Conservation (phyloP, 2,888 invertebrate genomes). For the Zygogramma bicolorata region DNA sequence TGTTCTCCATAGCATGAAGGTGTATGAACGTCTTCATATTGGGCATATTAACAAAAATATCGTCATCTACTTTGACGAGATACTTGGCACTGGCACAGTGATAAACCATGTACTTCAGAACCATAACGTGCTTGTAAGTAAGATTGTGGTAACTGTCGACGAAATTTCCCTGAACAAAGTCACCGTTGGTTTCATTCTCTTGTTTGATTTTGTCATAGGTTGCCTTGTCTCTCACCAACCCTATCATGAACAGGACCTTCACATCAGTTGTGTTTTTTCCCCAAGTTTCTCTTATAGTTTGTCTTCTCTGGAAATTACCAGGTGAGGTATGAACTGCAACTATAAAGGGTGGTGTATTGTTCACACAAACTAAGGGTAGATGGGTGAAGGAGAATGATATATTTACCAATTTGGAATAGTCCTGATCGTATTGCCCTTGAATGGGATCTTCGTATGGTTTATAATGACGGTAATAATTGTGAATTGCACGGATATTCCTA, state of each 20-base stretch:
- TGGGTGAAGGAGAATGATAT: conserved; percentile 17
- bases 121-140: conserved; percentile 86
- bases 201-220: conserved; percentile 56
- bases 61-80: conserved; percentile 81
- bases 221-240: not conserved
- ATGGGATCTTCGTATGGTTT: no score
- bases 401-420: conserved; percentile 19
- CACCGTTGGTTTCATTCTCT: conserved; percentile 72
- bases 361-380: conserved; percentile 3
- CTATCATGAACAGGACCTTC: conserved; percentile 21
- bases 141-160: conserved; percentile 82
- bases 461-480: no score
- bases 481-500: no score
- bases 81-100: conserved; percentile 75
- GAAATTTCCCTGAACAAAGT: conserved; percentile 82
- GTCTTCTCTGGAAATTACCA: conserved; percentile 73
- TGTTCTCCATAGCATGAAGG: not conserved
- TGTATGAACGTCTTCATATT: conserved; percentile 64
- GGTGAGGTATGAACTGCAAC: conserved; percentile 82
- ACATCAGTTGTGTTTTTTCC: not conserved
- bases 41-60: conserved; percentile 78
- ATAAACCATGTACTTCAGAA: conserved; percentile 79
- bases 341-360: conserved; percentile 64
- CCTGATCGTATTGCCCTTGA: not conserved
- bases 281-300: conserved; percentile 69